phyloP scores from a whole-genome alignment of 2,888 invertebrate species.

The Eudemis profundana region DNA sequence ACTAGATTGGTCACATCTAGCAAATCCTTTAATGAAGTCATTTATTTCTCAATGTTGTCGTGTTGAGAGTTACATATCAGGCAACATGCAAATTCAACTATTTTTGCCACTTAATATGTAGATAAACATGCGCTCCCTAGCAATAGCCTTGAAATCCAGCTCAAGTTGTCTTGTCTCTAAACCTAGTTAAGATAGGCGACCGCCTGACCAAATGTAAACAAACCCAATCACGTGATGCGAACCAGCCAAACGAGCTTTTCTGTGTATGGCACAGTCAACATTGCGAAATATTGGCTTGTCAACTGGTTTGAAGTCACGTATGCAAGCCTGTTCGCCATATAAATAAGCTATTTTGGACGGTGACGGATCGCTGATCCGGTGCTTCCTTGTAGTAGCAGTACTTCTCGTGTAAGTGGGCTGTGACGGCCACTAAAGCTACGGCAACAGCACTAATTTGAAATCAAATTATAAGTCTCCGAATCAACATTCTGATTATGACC shows the following conservation, averaged over 20 bases:
- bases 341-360: background rate
- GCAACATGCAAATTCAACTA: too few species aligned
- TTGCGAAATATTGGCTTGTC: conserved; percentile 5
- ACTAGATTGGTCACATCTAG: too few species aligned
- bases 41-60: too few species aligned
- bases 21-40: too few species aligned
- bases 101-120: background rate
- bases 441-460: too few species aligned
- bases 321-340: background rate
- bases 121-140: background rate
- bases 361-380: background rate
- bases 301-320: background rate
- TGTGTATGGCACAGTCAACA: background rate
- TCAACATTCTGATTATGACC: too few species aligned
- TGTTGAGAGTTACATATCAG: too few species aligned
- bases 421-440: background rate
- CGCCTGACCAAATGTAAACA: background rate
- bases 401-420: too few species aligned
- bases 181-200: background rate
- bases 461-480: too few species aligned
- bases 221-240: conserved; percentile 1
- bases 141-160: background rate
- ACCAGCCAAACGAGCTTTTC: background rate
- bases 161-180: too few species aligned
- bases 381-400: background rate